phyloP scores from a whole-genome alignment of 1,140 invertebrate genomes.

The Procambarus clarkii region DNA sequence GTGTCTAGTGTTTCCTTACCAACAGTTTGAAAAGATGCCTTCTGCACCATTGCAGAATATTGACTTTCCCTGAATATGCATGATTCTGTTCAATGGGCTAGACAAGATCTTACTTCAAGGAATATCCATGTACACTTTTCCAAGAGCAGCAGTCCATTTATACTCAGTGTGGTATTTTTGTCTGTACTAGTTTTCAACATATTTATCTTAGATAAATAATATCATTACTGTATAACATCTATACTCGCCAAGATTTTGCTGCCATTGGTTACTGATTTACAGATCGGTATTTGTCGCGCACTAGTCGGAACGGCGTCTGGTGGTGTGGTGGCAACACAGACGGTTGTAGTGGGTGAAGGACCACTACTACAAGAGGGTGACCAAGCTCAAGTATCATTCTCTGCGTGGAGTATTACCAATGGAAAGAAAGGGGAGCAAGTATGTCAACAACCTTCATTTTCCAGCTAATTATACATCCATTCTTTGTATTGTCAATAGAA shows the following conservation, averaged over 20 bases:
- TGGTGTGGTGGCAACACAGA: not conserved
- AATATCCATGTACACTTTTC: too few species aligned
- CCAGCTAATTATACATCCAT: not conserved
- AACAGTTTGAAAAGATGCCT: too few species aligned
- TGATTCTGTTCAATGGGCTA: too few species aligned
- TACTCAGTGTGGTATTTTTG: too few species aligned
- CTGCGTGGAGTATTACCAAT: slow-evolving; percentile 12
- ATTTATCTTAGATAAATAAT: too few species aligned
- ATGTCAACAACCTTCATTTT: not conserved
- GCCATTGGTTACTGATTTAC: not conserved
- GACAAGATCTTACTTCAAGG: too few species aligned
- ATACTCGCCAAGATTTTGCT: not conserved
- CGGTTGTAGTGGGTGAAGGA: slow-evolving; percentile 32
- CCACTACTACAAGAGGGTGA: slow-evolving; percentile 33
- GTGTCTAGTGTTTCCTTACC: too few species aligned
- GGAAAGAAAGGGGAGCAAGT: slow-evolving; percentile 31
- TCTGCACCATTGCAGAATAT: too few species aligned
- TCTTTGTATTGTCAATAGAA: too few species aligned
- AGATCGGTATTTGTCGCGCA: slow-evolving; percentile 49
- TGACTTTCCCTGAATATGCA: too few species aligned
- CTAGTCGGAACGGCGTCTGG: not conserved
- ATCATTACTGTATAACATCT: not conserved
- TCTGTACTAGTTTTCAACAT: too few species aligned
- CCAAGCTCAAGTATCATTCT: slow-evolving; percentile 19
- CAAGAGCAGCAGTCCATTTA: too few species aligned